Percentiles rank a stretch among this genome's conserved stretches.
These are phyloP conservation scores for Cheiracanthium punctorium DNA, from an alignment of 2,888 invertebrate species.

Conservation along the genomic window DNA sequence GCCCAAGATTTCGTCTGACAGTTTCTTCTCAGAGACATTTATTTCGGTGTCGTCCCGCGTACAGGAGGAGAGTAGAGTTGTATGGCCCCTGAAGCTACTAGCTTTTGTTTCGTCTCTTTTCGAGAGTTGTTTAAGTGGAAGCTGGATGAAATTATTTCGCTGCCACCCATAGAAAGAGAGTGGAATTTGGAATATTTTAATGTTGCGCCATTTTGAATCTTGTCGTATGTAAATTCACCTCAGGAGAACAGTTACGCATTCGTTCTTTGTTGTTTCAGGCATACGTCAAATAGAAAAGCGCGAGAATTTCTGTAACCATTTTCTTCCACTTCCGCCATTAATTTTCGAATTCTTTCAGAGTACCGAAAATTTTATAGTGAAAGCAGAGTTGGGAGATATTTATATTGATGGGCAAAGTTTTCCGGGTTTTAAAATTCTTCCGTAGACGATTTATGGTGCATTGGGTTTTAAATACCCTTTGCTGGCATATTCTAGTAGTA, in stretches of 20 bases:
- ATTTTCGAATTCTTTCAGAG: not conserved
- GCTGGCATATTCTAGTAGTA: not conserved
- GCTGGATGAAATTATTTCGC: not conserved
- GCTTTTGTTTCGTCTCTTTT: not conserved
- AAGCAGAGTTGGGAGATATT: not conserved
- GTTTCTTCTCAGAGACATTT: not conserved
- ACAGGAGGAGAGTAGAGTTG: not conserved
- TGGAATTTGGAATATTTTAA: constrained; percentile 1
- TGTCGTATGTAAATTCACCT: not conserved
- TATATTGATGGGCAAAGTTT: not conserved
- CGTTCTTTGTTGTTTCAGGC: not conserved
- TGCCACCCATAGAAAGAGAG: not conserved
- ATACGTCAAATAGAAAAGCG: not conserved
- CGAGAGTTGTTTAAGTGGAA: constrained; percentile 6
- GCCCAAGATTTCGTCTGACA: constrained; percentile 61
- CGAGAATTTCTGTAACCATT: not conserved
- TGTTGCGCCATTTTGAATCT: not conserved
- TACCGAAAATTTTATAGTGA: not conserved
- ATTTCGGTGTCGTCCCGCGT: not conserved
- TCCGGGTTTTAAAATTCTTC: not conserved
- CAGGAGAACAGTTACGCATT: not conserved
- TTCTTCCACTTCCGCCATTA: not conserved
- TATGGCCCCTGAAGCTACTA: not conserved
- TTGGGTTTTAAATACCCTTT: not conserved
- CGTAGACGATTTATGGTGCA: not conserved